These are phyloP conservation scores for Numenius phaeopus DNA, from an alignment of 2,797 vertebrate species.

Conservation along the genomic window DNA sequence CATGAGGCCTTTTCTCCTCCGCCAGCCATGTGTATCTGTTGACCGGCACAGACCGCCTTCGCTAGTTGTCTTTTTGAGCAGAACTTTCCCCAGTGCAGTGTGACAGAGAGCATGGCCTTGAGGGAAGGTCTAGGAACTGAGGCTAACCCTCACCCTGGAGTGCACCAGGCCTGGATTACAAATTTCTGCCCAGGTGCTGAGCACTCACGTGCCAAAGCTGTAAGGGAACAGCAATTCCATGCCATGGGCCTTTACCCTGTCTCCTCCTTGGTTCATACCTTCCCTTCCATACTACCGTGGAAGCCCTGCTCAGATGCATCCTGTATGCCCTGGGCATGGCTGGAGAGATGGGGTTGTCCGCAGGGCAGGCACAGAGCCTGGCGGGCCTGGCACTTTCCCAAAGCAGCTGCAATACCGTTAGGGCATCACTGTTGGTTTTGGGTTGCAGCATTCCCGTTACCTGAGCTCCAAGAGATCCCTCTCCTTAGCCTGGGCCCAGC, in stretches of 20 bases:
- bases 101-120: not conserved
- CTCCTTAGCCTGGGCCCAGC: not conserved
- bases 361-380: not conserved
- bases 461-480: not conserved
- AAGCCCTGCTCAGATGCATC: not conserved
- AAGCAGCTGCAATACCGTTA: not conserved
- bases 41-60: not conserved
- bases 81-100: not conserved
- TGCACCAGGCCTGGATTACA: not conserved
- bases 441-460: not conserved
- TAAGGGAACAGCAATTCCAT: not conserved
- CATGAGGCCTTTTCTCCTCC: not conserved
- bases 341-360: not conserved
- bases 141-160: not conserved
- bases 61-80: not conserved
- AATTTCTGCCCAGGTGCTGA: not conserved
- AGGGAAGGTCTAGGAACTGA: not conserved
- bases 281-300: not conserved
- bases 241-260: not conserved
- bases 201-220: conserved; percentile 34
- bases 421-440: not conserved
- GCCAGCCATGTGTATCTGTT: not conserved
- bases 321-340: not conserved
- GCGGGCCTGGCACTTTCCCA: not conserved
- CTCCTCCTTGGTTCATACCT: not conserved